Evolutionary conservation across 2,888 invertebrate genomes (phyloP), one percentile per base, ranked within the genome.

Genomic region (Phalangium opilio): DNA sequence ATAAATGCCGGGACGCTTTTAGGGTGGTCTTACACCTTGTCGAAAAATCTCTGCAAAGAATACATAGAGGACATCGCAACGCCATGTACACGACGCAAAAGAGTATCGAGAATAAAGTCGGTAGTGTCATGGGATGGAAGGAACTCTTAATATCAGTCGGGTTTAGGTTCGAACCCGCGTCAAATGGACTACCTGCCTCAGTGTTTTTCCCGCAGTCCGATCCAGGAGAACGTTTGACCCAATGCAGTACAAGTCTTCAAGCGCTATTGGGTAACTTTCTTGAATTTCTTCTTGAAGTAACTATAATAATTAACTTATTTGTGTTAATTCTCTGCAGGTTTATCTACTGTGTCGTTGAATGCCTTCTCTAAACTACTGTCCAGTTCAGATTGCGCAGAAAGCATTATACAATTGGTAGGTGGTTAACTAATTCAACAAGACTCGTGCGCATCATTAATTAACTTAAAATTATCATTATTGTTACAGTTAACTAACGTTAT

Each of bases 51-150:
- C 70, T 95, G 39, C 91, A 93, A 63, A 73, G 95, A 53, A 93
- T 95, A 57, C 85, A 89, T 59, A 75, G 89, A 38, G 91, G 91
- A 0, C 89, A 90, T 64, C 87, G 87, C 67, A 93, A 91, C 62
- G 90, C 93, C 1, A 93, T 95, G 93, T 95, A 93, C 63, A 93
- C 93, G 0, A 91, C 91, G 0, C 89, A 90, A 63, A 84, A 87
- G 66, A 90, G 90, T 58, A 91, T 95, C 44, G 91, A 91, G 65
- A 93, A 91, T 67, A 93, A 91, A 66, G 73, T 73, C 14, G 90
- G 90, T 1, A 43, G 46, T 56, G 61, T 42, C 7, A 79, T 81
- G 1, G 91, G 93, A 1, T 95, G 93, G 93, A 81, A 81, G 61
- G 91, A 93, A 63, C 72, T 95, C 3, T 73, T 95, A 1, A 89